Percentiles rank a stretch among this genome's conserved stretches.
Conservation (phyloP, 2,888 invertebrate species). For the Eristalis tenax region DNA sequence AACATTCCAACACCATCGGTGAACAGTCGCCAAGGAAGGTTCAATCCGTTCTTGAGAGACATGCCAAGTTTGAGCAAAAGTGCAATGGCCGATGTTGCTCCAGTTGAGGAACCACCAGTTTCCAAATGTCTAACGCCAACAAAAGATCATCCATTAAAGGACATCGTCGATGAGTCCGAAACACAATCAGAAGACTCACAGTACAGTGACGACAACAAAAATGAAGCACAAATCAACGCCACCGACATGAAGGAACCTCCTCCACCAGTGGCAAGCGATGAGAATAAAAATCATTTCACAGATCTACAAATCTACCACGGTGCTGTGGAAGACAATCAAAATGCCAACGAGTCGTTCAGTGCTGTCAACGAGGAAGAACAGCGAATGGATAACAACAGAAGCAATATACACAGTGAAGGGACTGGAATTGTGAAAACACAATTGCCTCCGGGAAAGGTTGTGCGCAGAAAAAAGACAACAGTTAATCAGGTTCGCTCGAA, state of each 20-base stretch:
- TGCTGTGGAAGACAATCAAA: constrained; percentile 77
- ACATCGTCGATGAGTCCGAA: constrained; percentile 63
- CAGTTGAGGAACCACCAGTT: constrained; percentile 26
- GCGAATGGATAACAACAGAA: constrained; percentile 73
- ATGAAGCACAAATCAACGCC: constrained; percentile 58
- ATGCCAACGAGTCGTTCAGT: constrained; percentile 77
- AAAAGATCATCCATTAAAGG: constrained; percentile 73
- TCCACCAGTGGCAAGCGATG: constrained; percentile 28
- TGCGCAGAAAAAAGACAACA: constrained; percentile 79
- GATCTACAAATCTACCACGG: constrained; percentile 74
- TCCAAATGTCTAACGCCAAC: constrained; percentile 72
- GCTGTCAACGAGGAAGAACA: constrained; percentile 74
- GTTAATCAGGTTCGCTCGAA: constrained; percentile 74
- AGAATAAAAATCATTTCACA: constrained; percentile 57
- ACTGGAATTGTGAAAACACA: constrained; percentile 85
- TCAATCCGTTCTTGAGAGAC: constrained; percentile 85
- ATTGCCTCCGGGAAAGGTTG: constrained; percentile 87
- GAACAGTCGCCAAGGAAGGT: constrained; percentile 81
- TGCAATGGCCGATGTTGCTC: constrained; percentile 28
- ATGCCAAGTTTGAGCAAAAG: constrained; percentile 80
- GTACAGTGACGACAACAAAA: constrained; percentile 70
- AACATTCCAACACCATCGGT: constrained; percentile 69
- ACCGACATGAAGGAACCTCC: constrained; percentile 25
- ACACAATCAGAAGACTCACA: constrained; percentile 59
- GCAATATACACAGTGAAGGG: constrained; percentile 83